These are phyloP conservation scores for Hyposmocoma kahamanoa DNA, from an alignment of 1,140 invertebrate species.

Conservation along the genomic window DNA sequence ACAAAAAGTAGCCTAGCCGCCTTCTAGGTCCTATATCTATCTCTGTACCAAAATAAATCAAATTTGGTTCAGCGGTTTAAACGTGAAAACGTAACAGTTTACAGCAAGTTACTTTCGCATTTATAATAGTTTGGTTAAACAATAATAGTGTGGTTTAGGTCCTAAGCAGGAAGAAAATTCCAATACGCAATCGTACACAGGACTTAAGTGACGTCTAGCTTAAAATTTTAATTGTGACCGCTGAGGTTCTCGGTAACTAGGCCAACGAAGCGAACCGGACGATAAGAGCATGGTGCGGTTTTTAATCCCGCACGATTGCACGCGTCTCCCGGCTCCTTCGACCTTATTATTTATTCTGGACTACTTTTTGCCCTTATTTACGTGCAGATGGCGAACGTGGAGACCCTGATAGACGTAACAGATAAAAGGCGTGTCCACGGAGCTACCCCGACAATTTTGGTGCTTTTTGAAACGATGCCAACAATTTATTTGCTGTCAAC, in stretches of 20 bases:
- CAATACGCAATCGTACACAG: no score
- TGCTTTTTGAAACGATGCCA: conserved; percentile 59
- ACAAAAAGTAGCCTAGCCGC: no score
- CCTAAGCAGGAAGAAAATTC: no score
- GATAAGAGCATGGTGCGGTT: conserved; percentile 16
- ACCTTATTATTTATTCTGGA: conserved; percentile 40
- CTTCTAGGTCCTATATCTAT: no score
- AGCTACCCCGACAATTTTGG: conserved; percentile 49
- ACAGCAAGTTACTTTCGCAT: no score
- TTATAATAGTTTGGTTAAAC: no score
- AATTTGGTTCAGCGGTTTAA: no score
- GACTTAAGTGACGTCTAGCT: neutral
- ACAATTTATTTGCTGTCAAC: conserved; percentile 59
- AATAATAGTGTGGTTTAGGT: no score
- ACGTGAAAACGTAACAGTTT: no score
- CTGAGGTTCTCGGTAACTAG: conserved; percentile 14
- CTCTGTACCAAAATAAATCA: no score
- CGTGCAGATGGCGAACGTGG: conserved; percentile 30
- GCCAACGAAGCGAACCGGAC: conserved; percentile 21
- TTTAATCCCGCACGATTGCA: conserved; percentile 27
- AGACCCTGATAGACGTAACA: conserved; percentile 61
- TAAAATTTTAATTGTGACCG: conserved; percentile 5
- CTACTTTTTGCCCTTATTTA: conserved; percentile 44
- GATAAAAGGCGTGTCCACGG: conserved; percentile 63
- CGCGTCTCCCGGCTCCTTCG: conserved; percentile 15